Evolutionary conservation across 2,113 vertebrate species (phyloP).

Genomic region (Lophochroa leadbeateri): DNA sequence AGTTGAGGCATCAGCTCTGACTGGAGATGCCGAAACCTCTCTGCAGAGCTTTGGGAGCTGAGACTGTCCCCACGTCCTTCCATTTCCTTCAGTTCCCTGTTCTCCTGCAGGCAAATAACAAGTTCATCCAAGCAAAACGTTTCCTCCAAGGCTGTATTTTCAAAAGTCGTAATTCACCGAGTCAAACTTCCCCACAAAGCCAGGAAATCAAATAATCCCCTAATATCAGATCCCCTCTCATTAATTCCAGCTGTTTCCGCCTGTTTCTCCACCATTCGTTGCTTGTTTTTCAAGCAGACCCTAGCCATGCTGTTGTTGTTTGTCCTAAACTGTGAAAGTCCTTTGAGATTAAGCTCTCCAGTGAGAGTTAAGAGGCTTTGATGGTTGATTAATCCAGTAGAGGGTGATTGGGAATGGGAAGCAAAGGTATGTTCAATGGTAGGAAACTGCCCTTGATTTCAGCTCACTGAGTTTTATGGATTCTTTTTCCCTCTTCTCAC

Average conservation of each 20-base stretch:
- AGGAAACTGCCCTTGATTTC: neutral
- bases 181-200: constrained; percentile 14
- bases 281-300: constrained; percentile 10
- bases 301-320: constrained; percentile 1
- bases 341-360: neutral
- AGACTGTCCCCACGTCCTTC: neutral
- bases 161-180: constrained; percentile 50
- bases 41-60: neutral
- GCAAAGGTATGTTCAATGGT: neutral
- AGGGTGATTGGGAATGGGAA: neutral
- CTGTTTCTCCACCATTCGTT: neutral
- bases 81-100: neutral
- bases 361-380: neutral
- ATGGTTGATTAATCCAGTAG: neutral
- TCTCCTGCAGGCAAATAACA: constrained; percentile 10
- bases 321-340: neutral
- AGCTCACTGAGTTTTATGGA: neutral
- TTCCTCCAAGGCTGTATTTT: constrained; percentile 21
- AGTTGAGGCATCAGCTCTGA: neutral
- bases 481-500: neutral
- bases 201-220: constrained; percentile 23
- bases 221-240: constrained; percentile 20
- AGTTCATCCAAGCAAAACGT: constrained; percentile 37
- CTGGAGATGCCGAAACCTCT: neutral
- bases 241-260: constrained; percentile 38